Evolutionary conservation across 2,888 invertebrate genomes (phyloP), one percentile per base, ranked within the genome.

Genomic region (Encarsia formosa): DNA sequence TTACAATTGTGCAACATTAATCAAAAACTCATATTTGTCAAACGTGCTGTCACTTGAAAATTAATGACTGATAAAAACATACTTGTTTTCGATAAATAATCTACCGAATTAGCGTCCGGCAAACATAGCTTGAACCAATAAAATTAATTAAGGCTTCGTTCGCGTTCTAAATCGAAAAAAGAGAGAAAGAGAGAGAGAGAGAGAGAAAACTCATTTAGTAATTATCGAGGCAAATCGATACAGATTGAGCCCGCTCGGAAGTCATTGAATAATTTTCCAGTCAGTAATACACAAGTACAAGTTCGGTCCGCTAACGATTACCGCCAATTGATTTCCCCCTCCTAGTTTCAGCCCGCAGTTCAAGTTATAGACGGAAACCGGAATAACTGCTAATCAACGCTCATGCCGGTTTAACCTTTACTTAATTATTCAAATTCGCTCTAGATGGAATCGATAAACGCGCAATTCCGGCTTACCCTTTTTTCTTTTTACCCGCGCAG

Each of bases 261-360:
- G 15, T 40, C 22, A 42, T 46, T 35, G 38, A 46, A 52, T 42
- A 52, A 46, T 46, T 34, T 23, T 45, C 24, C 13, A 13, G 40
- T 31, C 6, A 13, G 5, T 19, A 38, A 39, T 13, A 26, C n/a
- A 16, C 20, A 5, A 19, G 43, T 31, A 39, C 29, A 34, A 23
- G 20, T 34, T 15, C 18, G 40, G 37, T 15, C 13, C 19, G 38
- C 24, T 43, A 43, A 38, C 42, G 29, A 48, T 49, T 42, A 35
- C 31, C 20, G 31, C 23, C 11, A 26, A 43, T 43, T 49, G 43
- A 49, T 43, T 50, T 50, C 44, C 38, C n/a, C n/a, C n/a, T n/a
- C n/a, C n/a, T n/a, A 32, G 24, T 26, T 37, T 20, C 13, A 39
- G 31, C 18, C 29, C 29, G 34, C 38, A 43, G 38, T 38, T 38